Conservation (phyloP, 2,797 vertebrate species). For the Galago senegalensis region DNA sequence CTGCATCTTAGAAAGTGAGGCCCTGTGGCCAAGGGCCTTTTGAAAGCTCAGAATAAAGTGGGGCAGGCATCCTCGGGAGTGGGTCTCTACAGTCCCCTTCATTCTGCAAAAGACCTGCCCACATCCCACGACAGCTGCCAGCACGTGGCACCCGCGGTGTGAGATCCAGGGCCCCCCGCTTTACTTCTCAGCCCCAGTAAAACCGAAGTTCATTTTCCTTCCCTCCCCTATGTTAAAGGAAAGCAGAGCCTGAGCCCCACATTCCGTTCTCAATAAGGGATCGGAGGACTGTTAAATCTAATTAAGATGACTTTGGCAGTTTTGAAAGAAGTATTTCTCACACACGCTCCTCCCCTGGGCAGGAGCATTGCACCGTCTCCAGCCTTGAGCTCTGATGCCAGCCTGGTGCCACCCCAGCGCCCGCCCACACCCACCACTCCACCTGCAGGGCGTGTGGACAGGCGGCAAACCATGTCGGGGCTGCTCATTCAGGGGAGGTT, state of each 20-base stretch:
- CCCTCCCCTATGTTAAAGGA: not conserved
- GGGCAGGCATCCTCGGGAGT: rapidly evolving
- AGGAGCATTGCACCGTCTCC: rapidly evolving
- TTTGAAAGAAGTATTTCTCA: not conserved
- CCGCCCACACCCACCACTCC: not conserved
- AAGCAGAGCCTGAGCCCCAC: constrained; percentile 36
- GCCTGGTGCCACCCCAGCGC: not conserved
- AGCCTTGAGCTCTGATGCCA: not conserved
- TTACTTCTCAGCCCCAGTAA: not conserved
- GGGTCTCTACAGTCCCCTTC: not conserved
- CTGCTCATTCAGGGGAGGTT: not conserved
- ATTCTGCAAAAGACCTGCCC: rapidly evolving
- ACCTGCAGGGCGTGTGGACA: not conserved
- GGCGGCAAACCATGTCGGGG: rapidly evolving
- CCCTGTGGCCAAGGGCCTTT: not conserved
- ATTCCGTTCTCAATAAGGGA: constrained; percentile 63
- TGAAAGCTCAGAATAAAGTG: rapidly evolving
- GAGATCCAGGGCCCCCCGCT: not conserved
- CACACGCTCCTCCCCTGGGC: not conserved
- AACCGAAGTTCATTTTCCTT: constrained; percentile 39
- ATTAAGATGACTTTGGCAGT: not conserved
- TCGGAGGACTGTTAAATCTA: constrained; percentile 9
- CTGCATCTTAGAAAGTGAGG: not conserved
- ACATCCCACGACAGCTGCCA: rapidly evolving
- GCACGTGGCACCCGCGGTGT: rapidly evolving